Evolutionary conservation across 2,888 invertebrate genomes (phyloP).

Genomic region (Allolobophora icterica): DNA sequence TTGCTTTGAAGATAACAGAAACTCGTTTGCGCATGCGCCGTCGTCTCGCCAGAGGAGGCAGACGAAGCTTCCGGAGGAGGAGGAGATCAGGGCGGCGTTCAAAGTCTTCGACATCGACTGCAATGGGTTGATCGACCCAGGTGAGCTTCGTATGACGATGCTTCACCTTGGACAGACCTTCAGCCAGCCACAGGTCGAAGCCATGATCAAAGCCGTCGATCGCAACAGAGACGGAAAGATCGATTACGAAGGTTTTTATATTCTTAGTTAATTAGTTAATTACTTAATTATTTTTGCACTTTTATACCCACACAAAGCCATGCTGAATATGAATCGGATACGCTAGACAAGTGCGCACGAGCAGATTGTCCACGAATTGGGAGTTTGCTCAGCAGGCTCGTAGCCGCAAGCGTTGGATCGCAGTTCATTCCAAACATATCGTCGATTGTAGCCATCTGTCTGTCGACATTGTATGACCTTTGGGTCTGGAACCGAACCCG

Average conservation of each 20-base stretch:
- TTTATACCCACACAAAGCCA: too few species aligned
- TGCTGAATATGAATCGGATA: too few species aligned
- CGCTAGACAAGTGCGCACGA: too few species aligned
- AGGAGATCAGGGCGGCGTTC: constrained; percentile 42
- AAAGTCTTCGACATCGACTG: constrained; percentile 41
- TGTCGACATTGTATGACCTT: too few species aligned
- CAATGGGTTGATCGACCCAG: constrained; percentile 39
- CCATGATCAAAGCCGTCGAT: constrained; percentile 45
- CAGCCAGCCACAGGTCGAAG: constrained; percentile 39
- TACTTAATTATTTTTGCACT: too few species aligned
- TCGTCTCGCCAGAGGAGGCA: background rate
- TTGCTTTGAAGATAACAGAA: background rate
- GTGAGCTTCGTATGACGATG: constrained; percentile 40
- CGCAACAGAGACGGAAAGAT: constrained; percentile 43
- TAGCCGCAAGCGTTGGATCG: too few species aligned
- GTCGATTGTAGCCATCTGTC: too few species aligned
- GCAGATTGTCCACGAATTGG: too few species aligned
- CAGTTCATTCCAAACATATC: too few species aligned
- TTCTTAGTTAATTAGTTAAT: background rate
- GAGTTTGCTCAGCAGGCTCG: too few species aligned
- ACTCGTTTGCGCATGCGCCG: background rate
- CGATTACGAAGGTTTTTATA: constrained; percentile 41
- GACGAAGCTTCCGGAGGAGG: constrained; percentile 31
- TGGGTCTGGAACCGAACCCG: too few species aligned
- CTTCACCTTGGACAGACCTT: constrained; percentile 38